Conservation (phyloP, 2,113 vertebrate genomes). For the Tyrannus savana region DNA sequence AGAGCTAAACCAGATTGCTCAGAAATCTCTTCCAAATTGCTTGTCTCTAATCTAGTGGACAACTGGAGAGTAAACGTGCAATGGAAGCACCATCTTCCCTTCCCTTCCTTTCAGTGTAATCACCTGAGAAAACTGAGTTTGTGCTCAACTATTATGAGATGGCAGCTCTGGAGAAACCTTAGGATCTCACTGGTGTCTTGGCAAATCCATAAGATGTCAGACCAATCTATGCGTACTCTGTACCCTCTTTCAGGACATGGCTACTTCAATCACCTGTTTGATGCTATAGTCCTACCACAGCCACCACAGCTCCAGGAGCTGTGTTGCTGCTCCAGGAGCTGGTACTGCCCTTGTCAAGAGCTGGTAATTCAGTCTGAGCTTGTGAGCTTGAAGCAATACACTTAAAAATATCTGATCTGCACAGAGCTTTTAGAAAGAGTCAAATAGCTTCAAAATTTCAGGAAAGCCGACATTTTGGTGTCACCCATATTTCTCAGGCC, state of each 20-base stretch:
- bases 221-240: not conserved
- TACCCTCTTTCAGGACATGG: not conserved
- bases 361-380: not conserved
- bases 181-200: not conserved
- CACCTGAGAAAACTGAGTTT: not conserved
- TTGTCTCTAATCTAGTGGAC: not conserved
- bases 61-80: not conserved
- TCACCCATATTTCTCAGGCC: not conserved
- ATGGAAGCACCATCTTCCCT: not conserved
- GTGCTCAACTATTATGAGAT: not conserved
- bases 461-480: not conserved
- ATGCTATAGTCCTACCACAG: not conserved
- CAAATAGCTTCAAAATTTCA: not conserved
- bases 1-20: conserved; percentile 43
- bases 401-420: not conserved
- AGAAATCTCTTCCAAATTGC: conserved; percentile 22
- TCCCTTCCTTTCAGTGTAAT: not conserved
- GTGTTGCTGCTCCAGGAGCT: too few species aligned
- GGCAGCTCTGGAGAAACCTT: not conserved
- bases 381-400: not conserved
- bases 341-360: rapidly evolving
- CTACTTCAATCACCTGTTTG: not conserved
- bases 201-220: not conserved
- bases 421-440: not conserved
- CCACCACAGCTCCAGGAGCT: not conserved